Base-by-base conservation (phyloP, 2,797 vertebrate genomes). In the Typhlichthys subterraneus region DNA sequence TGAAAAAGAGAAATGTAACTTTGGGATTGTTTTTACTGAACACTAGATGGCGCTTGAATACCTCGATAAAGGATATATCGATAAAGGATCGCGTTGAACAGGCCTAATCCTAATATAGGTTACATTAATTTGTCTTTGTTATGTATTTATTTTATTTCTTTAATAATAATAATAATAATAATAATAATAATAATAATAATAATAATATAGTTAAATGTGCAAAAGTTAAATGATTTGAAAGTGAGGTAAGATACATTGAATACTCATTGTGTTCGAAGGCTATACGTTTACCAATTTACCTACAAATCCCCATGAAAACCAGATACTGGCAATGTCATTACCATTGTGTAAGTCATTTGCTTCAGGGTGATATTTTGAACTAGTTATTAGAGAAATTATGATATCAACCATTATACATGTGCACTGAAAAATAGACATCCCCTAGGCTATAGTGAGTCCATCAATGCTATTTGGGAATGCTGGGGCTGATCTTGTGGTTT, bases 41-140 rank as follows among this genome's bases (percentile, higher is more conserved):
- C 86, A 82, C 85, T 85, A 88, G 87, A 72, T 81, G 87, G 84
- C 63, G 73, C 76, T 78, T 65, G 13, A 76, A 53, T 48, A 62
- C 80, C 12, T 12, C 6, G 19, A 17, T 2, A 53, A 53, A 23
- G 51, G 51, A 23, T 10, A 19, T 9, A 53, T 53, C 23, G 23
- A 29, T 4, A 29, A 29, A 29, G 23, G 23, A 23, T 23, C 23
- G 0, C 23, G 23, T 23, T 23, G 23, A 23, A 23, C 23, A 29
- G 23, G 23, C 23, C 3, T 29, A 4, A 29, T 42, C 38, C 7
- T 9, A 42, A 42, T 42, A 42, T 42, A 9, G 7, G 38, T 8
- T 8, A 42, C 9, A 42, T 42, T 8, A 1, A 42, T 42, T 7
- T 8, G 38, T 2, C 8, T 8, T 42, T 42, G 7, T 42, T 9